These are phyloP conservation scores for Calidris pygmaea DNA, from an alignment of 2,113 vertebrate species.

Conservation along the genomic window DNA sequence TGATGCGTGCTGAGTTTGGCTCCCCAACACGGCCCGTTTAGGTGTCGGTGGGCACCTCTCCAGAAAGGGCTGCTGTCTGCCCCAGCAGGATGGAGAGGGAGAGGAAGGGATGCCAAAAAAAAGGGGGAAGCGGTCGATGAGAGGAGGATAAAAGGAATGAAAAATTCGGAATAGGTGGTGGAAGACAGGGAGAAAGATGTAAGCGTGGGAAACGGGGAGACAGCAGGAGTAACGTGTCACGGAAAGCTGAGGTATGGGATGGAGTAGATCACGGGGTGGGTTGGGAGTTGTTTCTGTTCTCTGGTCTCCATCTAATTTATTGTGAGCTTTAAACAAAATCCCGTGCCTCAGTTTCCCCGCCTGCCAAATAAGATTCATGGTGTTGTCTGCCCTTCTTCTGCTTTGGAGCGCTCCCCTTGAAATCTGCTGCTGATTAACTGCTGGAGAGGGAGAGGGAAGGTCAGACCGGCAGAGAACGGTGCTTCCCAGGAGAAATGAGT, in stretches of 20 bases:
- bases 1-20: not conserved
- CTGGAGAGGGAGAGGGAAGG: not conserved
- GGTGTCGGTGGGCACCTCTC: not conserved
- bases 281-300: not conserved
- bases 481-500: not conserved
- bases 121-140: rapidly evolving
- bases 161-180: not conserved
- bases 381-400: not conserved
- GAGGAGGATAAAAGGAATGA: not conserved
- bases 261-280: rapidly evolving
- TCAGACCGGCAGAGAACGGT: rapidly evolving
- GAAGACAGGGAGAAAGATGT: not conserved
- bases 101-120: not conserved
- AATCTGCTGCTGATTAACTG: not conserved
- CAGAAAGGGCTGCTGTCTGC: not conserved
- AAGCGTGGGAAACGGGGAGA: rapidly evolving
- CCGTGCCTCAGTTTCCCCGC: not conserved
- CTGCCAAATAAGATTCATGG: not conserved
- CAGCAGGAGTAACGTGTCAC: rapidly evolving
- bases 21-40: rapidly evolving
- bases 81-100: not conserved
- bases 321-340: not conserved
- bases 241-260: not conserved
- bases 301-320: rapidly evolving
- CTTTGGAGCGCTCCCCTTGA: not conserved